These are phyloP conservation scores for Callipepla squamata DNA, from an alignment of 2,113 vertebrate genomes.

Conservation along the genomic window DNA sequence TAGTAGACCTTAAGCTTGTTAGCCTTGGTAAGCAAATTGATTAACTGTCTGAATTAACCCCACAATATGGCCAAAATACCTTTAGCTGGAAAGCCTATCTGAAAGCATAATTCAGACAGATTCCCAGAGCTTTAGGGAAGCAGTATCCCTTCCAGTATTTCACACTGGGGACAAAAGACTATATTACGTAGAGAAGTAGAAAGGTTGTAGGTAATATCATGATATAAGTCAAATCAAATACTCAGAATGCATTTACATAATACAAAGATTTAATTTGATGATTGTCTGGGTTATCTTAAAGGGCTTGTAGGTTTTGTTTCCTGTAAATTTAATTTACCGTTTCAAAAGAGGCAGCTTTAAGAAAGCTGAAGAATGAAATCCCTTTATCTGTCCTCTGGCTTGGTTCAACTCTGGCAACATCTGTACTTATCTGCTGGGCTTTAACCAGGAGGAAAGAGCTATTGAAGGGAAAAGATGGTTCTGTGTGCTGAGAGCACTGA, in stretches of 20 bases:
- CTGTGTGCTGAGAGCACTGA: not conserved
- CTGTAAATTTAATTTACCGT: not conserved
- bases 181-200: not conserved
- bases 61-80: not conserved
- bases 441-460: slow-evolving; percentile 8
- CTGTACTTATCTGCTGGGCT: not conserved
- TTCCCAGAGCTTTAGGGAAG: not conserved
- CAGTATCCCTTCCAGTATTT: not conserved
- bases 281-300: not conserved
- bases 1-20: not conserved
- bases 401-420: slow-evolving; percentile 6
- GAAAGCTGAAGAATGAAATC: slow-evolving; percentile 34
- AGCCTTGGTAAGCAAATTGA: not conserved
- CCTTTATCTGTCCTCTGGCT: slow-evolving; percentile 34
- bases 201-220: not conserved
- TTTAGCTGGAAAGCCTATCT: not conserved
- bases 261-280: slow-evolving; percentile 29
- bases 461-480: slow-evolving; percentile 18
- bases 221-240: not conserved
- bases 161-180: not conserved
- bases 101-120: not conserved
- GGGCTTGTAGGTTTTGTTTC: not conserved
- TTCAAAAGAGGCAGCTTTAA: slow-evolving; percentile 1
- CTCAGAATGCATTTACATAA: slow-evolving; percentile 12
- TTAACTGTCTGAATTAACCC: not conserved